A percentile compares a stretch with the other conserved stretches of the same genome.
Conservation (phyloP, 1,140 invertebrate genomes). For the Zaprionus ghesquierei region DNA sequence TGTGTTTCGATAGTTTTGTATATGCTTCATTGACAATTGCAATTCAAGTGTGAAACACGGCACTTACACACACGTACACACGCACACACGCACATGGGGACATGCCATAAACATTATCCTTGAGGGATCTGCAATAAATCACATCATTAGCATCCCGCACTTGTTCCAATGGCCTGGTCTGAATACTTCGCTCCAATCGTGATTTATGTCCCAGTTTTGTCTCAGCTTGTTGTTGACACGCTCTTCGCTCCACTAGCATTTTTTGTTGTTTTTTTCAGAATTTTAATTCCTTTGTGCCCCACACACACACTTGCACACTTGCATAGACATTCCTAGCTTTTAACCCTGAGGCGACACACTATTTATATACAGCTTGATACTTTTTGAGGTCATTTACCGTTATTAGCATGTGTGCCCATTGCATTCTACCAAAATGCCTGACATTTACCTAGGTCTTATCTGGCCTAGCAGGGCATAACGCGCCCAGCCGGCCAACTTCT, state of each 20-base stretch:
- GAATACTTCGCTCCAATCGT: constrained; percentile 38
- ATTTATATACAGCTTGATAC: constrained; percentile 23
- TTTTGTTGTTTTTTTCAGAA: neutral
- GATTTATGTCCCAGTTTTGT: constrained; percentile 64
- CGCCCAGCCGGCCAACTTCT: constrained; percentile 13
- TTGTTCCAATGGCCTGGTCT: constrained; percentile 15
- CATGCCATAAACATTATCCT: constrained; percentile 35
- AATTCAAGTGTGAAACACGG: constrained; percentile 72
- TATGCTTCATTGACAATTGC: constrained; percentile 52
- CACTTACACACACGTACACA: constrained; percentile 40
- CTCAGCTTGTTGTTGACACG: constrained; percentile 51
- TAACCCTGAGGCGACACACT: constrained; percentile 30
- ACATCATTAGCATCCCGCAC: constrained; percentile 63
- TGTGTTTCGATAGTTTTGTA: neutral
- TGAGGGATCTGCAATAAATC: constrained; percentile 66
- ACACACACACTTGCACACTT: constrained; percentile 10
- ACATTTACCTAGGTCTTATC: constrained; percentile 39
- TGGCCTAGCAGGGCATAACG: constrained; percentile 62
- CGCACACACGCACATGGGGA: constrained; percentile 2
- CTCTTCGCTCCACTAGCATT: constrained; percentile 8
- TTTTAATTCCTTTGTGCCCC: constrained; percentile 1
- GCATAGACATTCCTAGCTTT: neutral
- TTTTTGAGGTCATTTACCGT: constrained; percentile 53
- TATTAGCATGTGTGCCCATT: constrained; percentile 74
- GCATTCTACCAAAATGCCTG: constrained; percentile 42